A percentile compares a stretch with the other conserved stretches of the same genome.
Conservation (phyloP, 2,888 invertebrate species). For the Mylabris sibirica region DNA sequence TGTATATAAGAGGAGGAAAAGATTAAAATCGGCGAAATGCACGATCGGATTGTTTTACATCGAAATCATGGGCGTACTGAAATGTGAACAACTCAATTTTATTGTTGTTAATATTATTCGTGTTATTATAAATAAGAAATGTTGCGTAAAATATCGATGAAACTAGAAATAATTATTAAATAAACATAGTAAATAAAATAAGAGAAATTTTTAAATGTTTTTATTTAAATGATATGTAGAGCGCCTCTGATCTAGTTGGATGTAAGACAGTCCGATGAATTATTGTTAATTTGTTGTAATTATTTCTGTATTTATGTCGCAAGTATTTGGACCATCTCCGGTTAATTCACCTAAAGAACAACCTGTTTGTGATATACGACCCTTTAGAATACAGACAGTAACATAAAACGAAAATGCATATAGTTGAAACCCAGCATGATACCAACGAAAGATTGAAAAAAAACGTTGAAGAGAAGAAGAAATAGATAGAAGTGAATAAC, state of each 20-base stretch:
- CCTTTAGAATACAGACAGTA: conserved; percentile 38
- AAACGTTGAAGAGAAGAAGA: not conserved
- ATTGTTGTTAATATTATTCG: not conserved
- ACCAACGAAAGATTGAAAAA: conserved; percentile 32
- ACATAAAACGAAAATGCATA: conserved; percentile 45
- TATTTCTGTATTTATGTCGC: conserved; percentile 51
- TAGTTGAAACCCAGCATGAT: conserved; percentile 35
- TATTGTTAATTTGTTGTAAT: conserved; percentile 49
- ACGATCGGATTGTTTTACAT: conserved; percentile 17
- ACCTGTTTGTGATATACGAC: conserved; percentile 46
- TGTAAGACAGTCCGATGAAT: conserved; percentile 40
- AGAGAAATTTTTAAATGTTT: not conserved
- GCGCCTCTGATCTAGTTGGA: not conserved
- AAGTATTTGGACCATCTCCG: conserved; percentile 48
- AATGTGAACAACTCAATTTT: conserved; percentile 18
- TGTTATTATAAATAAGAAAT: not conserved
- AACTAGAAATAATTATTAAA: not conserved
- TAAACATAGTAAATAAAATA: not conserved
- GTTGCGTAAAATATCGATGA: not conserved
- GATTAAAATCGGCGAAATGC: conserved; percentile 26
- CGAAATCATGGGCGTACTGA: conserved; percentile 18
- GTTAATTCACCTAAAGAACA: conserved; percentile 42
- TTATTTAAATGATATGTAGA: not conserved
- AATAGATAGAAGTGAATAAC: conserved; percentile 8
- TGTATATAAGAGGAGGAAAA: not conserved